Conservation (phyloP, 2,113 vertebrate species). For the Setophaga petechia region DNA sequence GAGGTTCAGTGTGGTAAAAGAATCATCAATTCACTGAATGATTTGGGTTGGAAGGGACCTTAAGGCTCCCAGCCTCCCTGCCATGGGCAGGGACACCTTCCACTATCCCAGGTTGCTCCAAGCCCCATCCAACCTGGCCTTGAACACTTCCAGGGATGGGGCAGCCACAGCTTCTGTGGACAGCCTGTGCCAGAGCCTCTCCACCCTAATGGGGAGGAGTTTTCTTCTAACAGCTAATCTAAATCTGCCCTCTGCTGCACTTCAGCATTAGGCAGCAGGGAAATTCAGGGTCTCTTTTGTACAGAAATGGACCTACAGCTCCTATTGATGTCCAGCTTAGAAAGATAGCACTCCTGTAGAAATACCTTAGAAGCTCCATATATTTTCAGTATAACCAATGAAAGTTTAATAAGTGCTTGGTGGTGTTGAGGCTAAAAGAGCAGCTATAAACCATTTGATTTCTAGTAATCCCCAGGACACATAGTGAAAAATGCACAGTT, state of each 20-base stretch:
- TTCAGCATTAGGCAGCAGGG: neutral
- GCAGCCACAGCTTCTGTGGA: neutral
- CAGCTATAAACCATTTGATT: neutral
- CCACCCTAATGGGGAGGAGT: neutral
- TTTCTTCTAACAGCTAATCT: neutral
- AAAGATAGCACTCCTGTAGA: neutral
- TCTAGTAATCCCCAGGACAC: neutral
- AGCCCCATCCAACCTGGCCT: neutral
- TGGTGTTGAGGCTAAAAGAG: neutral
- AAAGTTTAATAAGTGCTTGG: neutral
- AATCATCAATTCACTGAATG: neutral
- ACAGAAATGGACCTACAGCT: neutral
- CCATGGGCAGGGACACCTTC: neutral
- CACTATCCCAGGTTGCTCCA: neutral
- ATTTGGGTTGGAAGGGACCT: neutral
- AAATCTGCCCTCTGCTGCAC: neutral
- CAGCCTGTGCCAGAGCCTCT: neutral
- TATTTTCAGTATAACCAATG: neutral
- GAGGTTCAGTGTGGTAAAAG: neutral
- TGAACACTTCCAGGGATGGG: neutral
- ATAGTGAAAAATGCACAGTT: neutral
- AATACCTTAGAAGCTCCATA: rapidly evolving
- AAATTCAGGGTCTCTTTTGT: neutral
- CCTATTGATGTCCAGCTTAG: neutral
- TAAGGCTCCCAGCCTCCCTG: neutral